Conservation (phyloP, 1,140 invertebrate genomes). For the Heterodera carotae region DNA sequence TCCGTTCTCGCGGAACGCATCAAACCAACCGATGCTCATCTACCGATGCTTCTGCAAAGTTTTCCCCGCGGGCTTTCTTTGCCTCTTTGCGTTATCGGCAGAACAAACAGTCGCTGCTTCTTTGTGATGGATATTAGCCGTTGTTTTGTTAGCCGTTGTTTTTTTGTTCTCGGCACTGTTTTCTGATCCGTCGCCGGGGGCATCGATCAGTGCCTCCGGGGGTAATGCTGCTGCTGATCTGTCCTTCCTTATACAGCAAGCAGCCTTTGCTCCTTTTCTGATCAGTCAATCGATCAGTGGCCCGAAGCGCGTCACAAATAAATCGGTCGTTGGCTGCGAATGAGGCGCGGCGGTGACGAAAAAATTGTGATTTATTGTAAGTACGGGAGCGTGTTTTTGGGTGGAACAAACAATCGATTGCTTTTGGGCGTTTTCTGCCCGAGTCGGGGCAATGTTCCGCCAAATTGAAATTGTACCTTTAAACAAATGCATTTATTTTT, state of each 20-base stretch:
- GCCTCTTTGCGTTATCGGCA: neutral
- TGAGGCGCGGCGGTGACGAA: neutral
- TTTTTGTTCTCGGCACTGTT: neutral
- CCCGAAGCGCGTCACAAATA: neutral
- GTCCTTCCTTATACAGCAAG: neutral
- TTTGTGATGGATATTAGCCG: neutral
- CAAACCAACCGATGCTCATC: constrained; percentile 57
- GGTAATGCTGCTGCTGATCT: neutral
- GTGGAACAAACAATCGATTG: constrained; percentile 19
- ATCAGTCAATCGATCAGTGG: neutral
- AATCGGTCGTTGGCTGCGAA: neutral
- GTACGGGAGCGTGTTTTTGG: neutral
- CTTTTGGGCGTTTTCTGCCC: neutral
- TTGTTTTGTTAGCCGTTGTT: constrained; percentile 1
- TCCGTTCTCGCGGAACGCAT: constrained; percentile 59
- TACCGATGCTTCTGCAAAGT: constrained; percentile 9
- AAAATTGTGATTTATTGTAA: neutral
- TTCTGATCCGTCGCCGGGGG: no score
- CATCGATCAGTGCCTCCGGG: neutral
- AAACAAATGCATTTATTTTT: neutral
- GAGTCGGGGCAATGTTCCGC: neutral
- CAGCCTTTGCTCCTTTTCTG: neutral
- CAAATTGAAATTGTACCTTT: neutral
- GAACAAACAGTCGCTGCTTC: neutral
- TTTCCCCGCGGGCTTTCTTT: neutral